phyloP scores from a whole-genome alignment of 1,140 invertebrate genomes.

The Pemphigus obesinymphae region DNA sequence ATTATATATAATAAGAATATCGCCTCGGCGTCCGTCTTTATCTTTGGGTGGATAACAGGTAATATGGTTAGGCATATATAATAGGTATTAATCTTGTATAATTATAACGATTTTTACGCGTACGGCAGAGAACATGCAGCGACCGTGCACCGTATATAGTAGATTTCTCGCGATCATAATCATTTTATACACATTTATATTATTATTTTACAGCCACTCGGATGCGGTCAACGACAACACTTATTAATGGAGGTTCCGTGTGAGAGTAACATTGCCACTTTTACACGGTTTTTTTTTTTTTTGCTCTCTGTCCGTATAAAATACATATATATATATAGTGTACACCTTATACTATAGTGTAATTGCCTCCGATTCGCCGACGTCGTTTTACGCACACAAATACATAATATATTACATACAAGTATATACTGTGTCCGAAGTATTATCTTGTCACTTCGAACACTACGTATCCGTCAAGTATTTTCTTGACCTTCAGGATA shows the following conservation, averaged over 20 bases:
- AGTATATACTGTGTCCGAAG: not conserved
- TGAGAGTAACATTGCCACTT: slow-evolving; percentile 29
- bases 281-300: slow-evolving; percentile 30
- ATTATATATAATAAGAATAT: no score
- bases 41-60: no score
- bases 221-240: not conserved
- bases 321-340: no score
- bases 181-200: not conserved
- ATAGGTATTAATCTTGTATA: no score
- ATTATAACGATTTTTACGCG: not conserved
- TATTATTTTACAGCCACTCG: not conserved
- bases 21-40: no score
- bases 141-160: not conserved
- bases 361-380: slow-evolving; percentile 9
- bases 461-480: not conserved
- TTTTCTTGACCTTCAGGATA: no score
- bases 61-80: no score
- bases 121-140: no score
- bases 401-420: no score
- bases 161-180: not conserved
- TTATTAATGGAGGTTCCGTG: not conserved
- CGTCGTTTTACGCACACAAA: not conserved
- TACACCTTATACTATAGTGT: not conserved
- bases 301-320: slow-evolving; percentile 10
- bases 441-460: not conserved